These are phyloP conservation scores for Gila robusta DNA, from an alignment of 2,797 vertebrate species.

Conservation along the genomic window DNA sequence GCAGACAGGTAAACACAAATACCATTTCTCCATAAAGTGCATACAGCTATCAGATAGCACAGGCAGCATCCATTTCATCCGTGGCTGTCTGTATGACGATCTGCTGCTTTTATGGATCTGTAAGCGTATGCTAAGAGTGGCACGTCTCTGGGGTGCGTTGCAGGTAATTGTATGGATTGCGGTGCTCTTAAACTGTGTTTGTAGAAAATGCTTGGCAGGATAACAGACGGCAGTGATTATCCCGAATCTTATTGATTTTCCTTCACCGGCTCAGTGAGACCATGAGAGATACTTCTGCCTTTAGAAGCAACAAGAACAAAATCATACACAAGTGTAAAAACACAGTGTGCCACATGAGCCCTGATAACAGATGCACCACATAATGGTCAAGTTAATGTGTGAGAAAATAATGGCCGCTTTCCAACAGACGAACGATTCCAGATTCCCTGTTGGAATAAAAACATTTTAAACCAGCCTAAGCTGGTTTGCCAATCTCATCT, in stretches of 20 bases:
- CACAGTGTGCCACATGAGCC: constrained; percentile 9
- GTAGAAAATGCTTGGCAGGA: constrained; percentile 38
- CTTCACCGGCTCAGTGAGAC: constrained; percentile 43
- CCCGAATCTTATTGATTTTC: constrained; percentile 55
- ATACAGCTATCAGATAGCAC: constrained; percentile 40
- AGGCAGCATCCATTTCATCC: constrained; percentile 21
- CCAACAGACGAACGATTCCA: neutral
- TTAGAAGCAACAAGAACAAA: constrained; percentile 39
- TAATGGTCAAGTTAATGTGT: constrained; percentile 43
- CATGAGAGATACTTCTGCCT: constrained; percentile 43
- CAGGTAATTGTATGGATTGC: constrained; percentile 59
- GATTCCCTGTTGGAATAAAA: neutral
- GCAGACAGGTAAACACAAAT: constrained; percentile 28
- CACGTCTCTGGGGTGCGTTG: constrained; percentile 45
- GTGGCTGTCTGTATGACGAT: constrained; percentile 15
- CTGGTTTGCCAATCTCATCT: neutral
- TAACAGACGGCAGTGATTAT: constrained; percentile 55
- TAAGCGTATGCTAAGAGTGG: constrained; percentile 33
- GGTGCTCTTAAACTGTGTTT: constrained; percentile 53
- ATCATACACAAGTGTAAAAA: constrained; percentile 27
- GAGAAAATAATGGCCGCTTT: neutral
- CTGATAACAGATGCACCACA: constrained; percentile 16
- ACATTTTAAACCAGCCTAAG: neutral
- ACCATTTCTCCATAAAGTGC: constrained; percentile 26
- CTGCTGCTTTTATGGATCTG: constrained; percentile 44